Conservation (phyloP, 2,113 vertebrate species). For the Thamnophis sirtalis region DNA sequence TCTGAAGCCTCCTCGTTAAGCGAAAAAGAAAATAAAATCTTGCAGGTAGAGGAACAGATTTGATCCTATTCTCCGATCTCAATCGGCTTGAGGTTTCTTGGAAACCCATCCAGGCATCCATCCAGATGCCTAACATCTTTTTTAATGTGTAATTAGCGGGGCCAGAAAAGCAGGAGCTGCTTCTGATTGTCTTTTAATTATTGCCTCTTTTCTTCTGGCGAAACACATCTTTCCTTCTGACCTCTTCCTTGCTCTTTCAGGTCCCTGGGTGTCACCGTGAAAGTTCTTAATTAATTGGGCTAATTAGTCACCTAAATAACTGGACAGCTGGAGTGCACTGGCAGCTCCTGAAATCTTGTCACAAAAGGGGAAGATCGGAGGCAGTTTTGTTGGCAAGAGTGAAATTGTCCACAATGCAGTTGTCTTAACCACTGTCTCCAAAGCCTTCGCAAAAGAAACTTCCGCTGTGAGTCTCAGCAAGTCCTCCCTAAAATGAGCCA, state of each 20-base stretch:
- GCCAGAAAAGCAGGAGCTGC: conserved; percentile 45
- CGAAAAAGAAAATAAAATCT: background rate
- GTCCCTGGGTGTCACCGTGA: conserved; percentile 57
- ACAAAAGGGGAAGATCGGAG: conserved; percentile 45
- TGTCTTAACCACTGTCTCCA: conserved; percentile 44
- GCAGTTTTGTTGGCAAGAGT: conserved; percentile 26
- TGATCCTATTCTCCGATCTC: background rate
- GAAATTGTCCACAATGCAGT: conserved; percentile 17
- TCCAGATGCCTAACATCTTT: conserved; percentile 3
- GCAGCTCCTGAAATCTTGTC: conserved; percentile 28
- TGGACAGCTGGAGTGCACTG: conserved; percentile 86
- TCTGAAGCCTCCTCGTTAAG: background rate
- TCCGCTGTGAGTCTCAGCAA: conserved; percentile 38
- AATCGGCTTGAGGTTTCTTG: background rate
- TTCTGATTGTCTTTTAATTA: conserved; percentile 61
- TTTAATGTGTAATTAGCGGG: conserved; percentile 61
- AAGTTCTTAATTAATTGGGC: conserved; percentile 85
- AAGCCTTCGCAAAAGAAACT: background rate
- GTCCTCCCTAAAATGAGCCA: background rate
- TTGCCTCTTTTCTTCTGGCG: conserved; percentile 49
- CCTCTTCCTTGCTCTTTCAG: conserved; percentile 47
- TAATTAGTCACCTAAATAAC: conserved; percentile 84
- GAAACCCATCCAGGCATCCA: background rate
- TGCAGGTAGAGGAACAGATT: background rate
- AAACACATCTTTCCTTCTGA: conserved; percentile 46